Base-by-base conservation (phyloP, 2,797 vertebrate genomes). In the Chloroceryle inda region DNA sequence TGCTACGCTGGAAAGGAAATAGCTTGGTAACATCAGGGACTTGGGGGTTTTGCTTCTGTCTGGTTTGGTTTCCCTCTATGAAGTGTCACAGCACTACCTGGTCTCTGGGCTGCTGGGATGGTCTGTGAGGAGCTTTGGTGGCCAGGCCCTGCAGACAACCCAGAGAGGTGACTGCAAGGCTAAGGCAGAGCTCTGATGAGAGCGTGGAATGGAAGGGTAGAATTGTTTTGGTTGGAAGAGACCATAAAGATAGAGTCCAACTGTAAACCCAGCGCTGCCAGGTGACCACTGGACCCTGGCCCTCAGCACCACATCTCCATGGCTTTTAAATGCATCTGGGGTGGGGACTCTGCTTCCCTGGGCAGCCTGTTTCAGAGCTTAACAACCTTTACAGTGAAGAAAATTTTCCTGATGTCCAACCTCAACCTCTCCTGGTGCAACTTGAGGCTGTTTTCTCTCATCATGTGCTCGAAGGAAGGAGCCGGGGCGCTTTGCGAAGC, bases 151-250 rank as follows among this genome's bases (percentile, higher is more conserved):
- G 64, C 9, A 6, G 11, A 7, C 20, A 17, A 2, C 16, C 17
- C 33, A 2, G 12, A 8, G n/a, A 15, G 37, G 50, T 10, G 76
- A 4, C 37, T 6, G 13, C 0, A 2, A 9, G 53, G 27, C 7
- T 18, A 6, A 27, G 49, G 38, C 29, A 33, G 52, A 40, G 56
- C 52, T 40, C 18, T 20, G 50, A 0, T 11, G 35, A 24, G 56
- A 37, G 33, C 23, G 11, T 24, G 15, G 56, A 16, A 37, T 22
- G 11, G 61, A 31, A 27, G 10, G 21, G 15, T 10, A n/a, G 31
- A 8, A 18, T 1, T 5, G 9, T 10, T 42, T n/a, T 31, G 29
- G 20, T 31, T 44, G 62, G n/a, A 7, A 24, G 33, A 59, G 22
- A 37, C 33, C 15, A 7, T 24, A 15, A 59, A 59, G 56, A 26